Conservation (phyloP, 1,140 invertebrate genomes). For the Nasonia giraulti region DNA sequence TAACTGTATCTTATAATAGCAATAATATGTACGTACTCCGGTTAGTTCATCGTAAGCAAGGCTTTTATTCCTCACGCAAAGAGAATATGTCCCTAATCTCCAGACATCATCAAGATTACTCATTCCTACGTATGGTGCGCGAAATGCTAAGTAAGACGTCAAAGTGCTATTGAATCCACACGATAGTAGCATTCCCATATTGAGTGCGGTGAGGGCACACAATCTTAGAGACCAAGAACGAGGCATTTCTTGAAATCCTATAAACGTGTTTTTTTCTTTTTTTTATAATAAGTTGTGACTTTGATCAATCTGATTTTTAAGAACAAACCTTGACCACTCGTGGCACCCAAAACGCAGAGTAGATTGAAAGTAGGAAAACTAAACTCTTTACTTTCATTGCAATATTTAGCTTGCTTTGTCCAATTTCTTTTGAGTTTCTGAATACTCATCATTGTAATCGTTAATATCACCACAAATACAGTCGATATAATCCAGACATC, state of each 20-base stretch:
- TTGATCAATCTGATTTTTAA: background rate
- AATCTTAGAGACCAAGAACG: conserved; percentile 57
- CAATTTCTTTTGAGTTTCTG: conserved; percentile 53
- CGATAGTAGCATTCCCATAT: conserved; percentile 60
- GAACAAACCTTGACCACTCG: conserved; percentile 59
- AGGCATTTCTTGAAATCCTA: conserved; percentile 59
- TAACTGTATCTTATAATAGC: background rate
- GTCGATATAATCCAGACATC: conserved; percentile 52
- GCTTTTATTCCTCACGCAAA: conserved; percentile 60
- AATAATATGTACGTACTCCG: background rate
- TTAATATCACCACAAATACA: conserved; percentile 45
- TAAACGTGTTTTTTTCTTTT: background rate
- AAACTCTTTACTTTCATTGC: conserved; percentile 50
- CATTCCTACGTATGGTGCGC: conserved; percentile 53
- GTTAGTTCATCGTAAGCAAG: conserved; percentile 50
- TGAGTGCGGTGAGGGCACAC: conserved; percentile 54
- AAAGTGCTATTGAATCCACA: conserved; percentile 60
- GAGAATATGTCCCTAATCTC: conserved; percentile 54
- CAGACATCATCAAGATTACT: conserved; percentile 55
- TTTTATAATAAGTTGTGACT: background rate
- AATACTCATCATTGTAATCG: conserved; percentile 41
- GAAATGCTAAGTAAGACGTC: conserved; percentile 58
- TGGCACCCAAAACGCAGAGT: conserved; percentile 55
- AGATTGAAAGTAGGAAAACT: conserved; percentile 54
- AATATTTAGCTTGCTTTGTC: conserved; percentile 38